Conservation (phyloP, 2,797 vertebrate species). For the Sebastes diploproa region DNA sequence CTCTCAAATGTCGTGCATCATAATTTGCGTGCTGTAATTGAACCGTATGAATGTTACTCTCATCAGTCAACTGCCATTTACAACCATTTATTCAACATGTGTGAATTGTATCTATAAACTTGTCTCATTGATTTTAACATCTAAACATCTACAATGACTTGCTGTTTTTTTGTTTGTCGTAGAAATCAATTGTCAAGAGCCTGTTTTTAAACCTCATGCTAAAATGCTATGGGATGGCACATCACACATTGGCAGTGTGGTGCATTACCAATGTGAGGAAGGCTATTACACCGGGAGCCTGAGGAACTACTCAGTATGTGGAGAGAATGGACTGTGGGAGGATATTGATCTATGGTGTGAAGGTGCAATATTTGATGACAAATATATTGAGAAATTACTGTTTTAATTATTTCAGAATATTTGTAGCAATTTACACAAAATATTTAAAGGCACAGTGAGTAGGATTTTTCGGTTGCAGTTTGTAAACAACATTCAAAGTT, state of each 20-base stretch:
- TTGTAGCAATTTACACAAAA: not conserved
- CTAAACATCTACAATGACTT: not conserved
- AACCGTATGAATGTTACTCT: not conserved
- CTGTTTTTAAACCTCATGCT: constrained; percentile 76
- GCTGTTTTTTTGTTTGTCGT: constrained; percentile 67
- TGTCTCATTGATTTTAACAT: not conserved
- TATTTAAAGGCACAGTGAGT: not conserved
- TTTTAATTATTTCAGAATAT: not conserved
- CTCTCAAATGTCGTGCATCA: not conserved
- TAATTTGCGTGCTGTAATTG: not conserved
- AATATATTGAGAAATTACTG: not conserved
- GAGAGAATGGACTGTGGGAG: constrained; percentile 71
- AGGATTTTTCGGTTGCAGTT: not conserved
- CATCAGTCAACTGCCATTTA: not conserved
- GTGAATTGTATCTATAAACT: not conserved
- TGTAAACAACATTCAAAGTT: not conserved
- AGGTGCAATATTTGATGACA: constrained; percentile 67
- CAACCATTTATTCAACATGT: not conserved
- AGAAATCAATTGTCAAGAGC: constrained; percentile 83
- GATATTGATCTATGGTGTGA: constrained; percentile 76
- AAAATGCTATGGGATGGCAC: constrained; percentile 79
- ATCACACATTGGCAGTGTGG: constrained; percentile 70
- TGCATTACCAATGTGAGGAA: constrained; percentile 82
- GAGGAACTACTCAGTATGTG: constrained; percentile 66
- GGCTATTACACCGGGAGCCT: constrained; percentile 72